Conservation (phyloP, 2,113 vertebrate species). For the Uria lomvia region DNA sequence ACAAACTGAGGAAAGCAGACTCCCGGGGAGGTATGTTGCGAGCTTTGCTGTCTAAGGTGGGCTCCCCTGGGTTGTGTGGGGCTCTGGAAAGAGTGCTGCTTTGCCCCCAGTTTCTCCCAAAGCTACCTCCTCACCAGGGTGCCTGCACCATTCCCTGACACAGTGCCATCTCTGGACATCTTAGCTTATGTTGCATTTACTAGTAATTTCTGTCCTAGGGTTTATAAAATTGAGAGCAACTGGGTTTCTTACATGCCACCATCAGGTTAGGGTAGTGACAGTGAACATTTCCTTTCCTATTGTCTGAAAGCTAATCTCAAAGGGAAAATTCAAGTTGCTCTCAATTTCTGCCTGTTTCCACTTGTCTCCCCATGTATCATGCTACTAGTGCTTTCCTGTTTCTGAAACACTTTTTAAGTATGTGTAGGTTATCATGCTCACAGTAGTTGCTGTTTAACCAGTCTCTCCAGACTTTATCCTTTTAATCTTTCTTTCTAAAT, state of each 20-base stretch:
- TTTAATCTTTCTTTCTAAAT: conserved; percentile 70
- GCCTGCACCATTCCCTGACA: neutral
- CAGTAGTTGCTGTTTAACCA: conserved; percentile 61
- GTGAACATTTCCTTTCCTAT: conserved; percentile 26
- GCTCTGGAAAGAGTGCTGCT: neutral
- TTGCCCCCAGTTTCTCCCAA: neutral
- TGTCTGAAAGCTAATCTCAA: conserved; percentile 45
- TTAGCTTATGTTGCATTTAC: neutral
- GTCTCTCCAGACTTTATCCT: conserved; percentile 64
- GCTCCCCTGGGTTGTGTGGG: neutral
- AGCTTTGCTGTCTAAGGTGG: neutral
- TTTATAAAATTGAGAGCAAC: neutral
- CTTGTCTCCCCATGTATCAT: conserved; percentile 48
- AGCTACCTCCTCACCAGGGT: neutral
- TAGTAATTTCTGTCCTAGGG: neutral
- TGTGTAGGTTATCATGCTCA: conserved; percentile 45
- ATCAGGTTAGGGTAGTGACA: conserved; percentile 34
- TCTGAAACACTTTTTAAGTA: conserved; percentile 45
- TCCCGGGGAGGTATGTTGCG: neutral
- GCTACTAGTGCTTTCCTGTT: conserved; percentile 43
- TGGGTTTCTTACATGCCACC: neutral
- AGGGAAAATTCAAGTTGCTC: conserved; percentile 45
- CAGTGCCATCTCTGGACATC: neutral
- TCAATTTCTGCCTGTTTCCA: conserved; percentile 53
- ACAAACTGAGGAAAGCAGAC: neutral